These are phyloP conservation scores for Thaleichthys pacificus DNA, from an alignment of 2,797 vertebrate species.

Conservation along the genomic window DNA sequence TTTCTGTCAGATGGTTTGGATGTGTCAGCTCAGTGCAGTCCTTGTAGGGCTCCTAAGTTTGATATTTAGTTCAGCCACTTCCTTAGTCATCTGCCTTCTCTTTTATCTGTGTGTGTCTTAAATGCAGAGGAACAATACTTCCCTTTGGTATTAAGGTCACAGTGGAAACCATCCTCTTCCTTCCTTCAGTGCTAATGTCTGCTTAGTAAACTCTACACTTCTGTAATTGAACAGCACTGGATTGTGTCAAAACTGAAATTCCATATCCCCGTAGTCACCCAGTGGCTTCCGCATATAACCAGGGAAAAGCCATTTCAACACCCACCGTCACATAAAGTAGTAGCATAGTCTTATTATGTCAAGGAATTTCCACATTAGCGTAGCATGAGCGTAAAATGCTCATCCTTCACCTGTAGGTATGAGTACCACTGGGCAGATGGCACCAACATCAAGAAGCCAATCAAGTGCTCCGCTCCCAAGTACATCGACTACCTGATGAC, in stretches of 20 bases:
- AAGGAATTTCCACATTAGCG: neutral
- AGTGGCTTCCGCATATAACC: no score
- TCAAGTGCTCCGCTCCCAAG: constrained; percentile 95
- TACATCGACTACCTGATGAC: constrained; percentile 99
- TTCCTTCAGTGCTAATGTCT: neutral
- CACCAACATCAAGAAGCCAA: constrained; percentile 96
- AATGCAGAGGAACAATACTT: neutral
- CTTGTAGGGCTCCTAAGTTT: neutral
- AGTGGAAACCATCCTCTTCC: neutral
- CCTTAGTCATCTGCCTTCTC: neutral
- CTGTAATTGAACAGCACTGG: neutral
- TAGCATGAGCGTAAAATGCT: neutral
- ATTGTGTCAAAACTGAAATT: no score
- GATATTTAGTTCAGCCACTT: neutral
- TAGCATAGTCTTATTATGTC: neutral
- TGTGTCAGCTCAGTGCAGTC: neutral
- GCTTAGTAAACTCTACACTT: neutral
- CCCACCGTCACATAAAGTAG: neutral
- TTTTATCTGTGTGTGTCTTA: neutral
- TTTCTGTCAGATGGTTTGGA: neutral
- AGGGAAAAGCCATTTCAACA: no score
- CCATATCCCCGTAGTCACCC: no score
- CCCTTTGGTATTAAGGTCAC: neutral
- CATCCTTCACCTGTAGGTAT: constrained; percentile 74
- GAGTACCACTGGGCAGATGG: constrained; percentile 98